Evolutionary conservation across 1,140 invertebrate species (phyloP).

Genomic region (Eciton burchellii): DNA sequence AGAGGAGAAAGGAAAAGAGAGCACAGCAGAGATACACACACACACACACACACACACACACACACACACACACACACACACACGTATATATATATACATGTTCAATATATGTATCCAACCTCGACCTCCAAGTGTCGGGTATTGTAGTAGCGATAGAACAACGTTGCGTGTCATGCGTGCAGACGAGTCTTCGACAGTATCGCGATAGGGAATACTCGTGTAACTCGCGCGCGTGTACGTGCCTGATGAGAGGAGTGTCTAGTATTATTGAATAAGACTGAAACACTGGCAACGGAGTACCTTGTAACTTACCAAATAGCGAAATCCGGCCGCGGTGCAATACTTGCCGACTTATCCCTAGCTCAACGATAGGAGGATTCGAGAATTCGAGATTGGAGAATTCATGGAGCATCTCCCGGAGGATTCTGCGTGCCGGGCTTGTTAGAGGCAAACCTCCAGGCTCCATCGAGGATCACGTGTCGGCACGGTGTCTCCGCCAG

Average conservation of each 20-base stretch:
- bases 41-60: background rate
- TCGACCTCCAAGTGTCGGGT: slow-evolving; percentile 62
- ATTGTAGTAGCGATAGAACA: slow-evolving; percentile 14
- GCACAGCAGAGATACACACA: no score
- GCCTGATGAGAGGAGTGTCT: background rate
- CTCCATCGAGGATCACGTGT: background rate
- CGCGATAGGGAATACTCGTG: background rate
- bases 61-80: background rate
- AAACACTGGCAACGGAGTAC: slow-evolving; percentile 64
- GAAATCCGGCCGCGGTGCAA: slow-evolving; percentile 22
- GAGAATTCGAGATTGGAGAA: background rate
- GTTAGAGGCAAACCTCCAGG: background rate
- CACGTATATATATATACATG: background rate
- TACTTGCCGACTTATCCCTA: background rate
- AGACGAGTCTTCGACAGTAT: background rate
- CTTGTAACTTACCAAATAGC: slow-evolving; percentile 66
- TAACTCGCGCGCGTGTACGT: background rate
- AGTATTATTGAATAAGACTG: slow-evolving; percentile 55
- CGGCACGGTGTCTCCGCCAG: background rate
- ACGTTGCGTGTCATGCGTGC: slow-evolving; percentile 15
- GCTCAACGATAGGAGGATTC: background rate
- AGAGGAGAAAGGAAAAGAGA: background rate
- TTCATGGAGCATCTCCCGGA: background rate
- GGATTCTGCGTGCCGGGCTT: background rate
- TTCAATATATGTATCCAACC: slow-evolving; percentile 56